Percentiles rank a stretch among this genome's conserved stretches.
phyloP scores from a whole-genome alignment of 2,113 vertebrate genomes.

The zebrafish (Danio rerio) region DNA sequence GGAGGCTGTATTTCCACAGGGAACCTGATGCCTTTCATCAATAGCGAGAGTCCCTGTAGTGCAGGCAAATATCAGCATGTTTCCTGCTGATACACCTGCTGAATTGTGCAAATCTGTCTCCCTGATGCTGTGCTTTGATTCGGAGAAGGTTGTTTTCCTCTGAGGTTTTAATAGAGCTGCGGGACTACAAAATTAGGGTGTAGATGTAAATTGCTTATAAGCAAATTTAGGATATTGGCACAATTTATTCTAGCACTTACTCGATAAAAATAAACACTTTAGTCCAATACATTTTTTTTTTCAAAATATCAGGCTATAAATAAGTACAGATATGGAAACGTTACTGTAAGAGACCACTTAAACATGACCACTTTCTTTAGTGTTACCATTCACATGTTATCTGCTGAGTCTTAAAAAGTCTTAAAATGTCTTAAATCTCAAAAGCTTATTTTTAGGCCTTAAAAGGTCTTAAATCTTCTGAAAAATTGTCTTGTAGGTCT shows the following conservation, averaged over 20 bases:
- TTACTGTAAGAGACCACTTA: too few relatives aligned
- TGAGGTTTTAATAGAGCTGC: constrained; percentile 14
- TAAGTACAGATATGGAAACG: too few relatives aligned
- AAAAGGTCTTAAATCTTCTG: too few relatives aligned
- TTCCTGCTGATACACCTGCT: constrained; percentile 42
- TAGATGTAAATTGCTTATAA: neutral
- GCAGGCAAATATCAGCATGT: constrained; percentile 38
- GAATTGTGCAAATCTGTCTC: constrained; percentile 32
- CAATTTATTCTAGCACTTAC: neutral
- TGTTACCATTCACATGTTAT: too few relatives aligned
- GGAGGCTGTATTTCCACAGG: neutral
- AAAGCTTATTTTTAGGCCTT: too few relatives aligned
- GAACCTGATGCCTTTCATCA: constrained; percentile 27
- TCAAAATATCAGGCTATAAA: neutral
- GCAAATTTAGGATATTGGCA: neutral
- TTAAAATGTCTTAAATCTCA: too few relatives aligned
- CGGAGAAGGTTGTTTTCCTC: neutral
- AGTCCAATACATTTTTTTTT: neutral
- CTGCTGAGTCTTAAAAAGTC: too few relatives aligned
- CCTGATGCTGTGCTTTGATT: constrained; percentile 12
- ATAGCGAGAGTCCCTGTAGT: constrained; percentile 25
- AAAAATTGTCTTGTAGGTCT: too few relatives aligned
- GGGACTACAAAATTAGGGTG: neutral
- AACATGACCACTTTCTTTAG: too few relatives aligned
- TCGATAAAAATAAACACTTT: neutral